A percentile compares a stretch with the other conserved stretches of the same genome.
Conservation (phyloP, 2,113 vertebrate genomes). For the Atractosteus spatula region DNA sequence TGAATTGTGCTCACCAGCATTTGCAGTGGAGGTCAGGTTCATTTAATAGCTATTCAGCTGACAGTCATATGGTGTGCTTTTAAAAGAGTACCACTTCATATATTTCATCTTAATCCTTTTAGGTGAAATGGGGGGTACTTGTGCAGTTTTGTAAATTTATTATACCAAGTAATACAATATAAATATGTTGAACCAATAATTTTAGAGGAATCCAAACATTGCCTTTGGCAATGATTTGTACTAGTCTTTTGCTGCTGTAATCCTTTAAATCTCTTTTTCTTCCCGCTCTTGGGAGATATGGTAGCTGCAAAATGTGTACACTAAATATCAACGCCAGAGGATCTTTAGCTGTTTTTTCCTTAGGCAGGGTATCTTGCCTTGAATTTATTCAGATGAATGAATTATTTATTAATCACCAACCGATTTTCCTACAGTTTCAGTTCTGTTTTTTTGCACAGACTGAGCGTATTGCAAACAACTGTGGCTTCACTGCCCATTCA, state of each 20-base stretch:
- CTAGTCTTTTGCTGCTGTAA: constrained; percentile 48
- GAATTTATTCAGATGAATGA: constrained; percentile 54
- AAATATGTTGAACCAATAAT: constrained; percentile 46
- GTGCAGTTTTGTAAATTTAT: constrained; percentile 28
- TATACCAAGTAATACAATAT: constrained; percentile 18
- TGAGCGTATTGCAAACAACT: constrained; percentile 27
- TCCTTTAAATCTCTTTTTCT: constrained; percentile 18
- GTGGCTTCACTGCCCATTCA: constrained; percentile 24
- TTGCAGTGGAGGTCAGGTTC: constrained; percentile 28
- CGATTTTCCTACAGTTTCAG: constrained; percentile 41
- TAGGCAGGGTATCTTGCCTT: constrained; percentile 39
- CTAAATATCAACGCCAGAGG: constrained; percentile 49
- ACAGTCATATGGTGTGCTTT: constrained; percentile 29
- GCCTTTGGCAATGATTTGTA: constrained; percentile 36
- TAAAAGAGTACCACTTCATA: constrained; percentile 27
- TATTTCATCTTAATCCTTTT: constrained; percentile 25
- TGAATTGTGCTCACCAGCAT: constrained; percentile 19
- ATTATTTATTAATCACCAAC: constrained; percentile 56
- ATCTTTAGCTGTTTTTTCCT: constrained; percentile 43
- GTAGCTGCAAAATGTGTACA: constrained; percentile 38
- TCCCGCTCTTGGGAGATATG: constrained; percentile 38
- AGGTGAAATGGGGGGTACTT: constrained; percentile 25
- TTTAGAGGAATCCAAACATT: constrained; percentile 44
- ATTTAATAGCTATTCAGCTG: constrained; percentile 23
- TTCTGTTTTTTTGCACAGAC: constrained; percentile 16